These are phyloP conservation scores for Tadarida brasiliensis DNA, from an alignment of 2,797 vertebrate species.

Conservation along the genomic window DNA sequence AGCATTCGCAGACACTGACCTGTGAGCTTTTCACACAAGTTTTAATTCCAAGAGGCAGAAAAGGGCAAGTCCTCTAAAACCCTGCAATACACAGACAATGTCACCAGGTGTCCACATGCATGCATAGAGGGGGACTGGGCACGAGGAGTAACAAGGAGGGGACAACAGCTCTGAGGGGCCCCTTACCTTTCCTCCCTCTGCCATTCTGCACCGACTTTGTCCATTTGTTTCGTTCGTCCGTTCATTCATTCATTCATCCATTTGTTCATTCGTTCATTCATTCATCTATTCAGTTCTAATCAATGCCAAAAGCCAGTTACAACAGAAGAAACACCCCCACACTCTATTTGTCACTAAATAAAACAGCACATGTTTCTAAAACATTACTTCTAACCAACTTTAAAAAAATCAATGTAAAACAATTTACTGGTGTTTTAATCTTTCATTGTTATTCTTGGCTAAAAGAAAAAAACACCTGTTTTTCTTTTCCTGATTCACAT, in stretches of 20 bases:
- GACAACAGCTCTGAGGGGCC: background rate
- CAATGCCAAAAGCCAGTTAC: slow-evolving; percentile 75
- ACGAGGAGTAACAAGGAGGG: too few relatives aligned
- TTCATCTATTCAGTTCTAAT: slow-evolving; percentile 19
- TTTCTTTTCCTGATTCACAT: slow-evolving; percentile 49
- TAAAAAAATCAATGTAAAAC: slow-evolving; percentile 46
- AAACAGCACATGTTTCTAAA: slow-evolving; percentile 55
- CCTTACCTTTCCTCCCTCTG: background rate
- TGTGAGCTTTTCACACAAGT: background rate
- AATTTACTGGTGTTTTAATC: slow-evolving; percentile 77
- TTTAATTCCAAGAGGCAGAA: slow-evolving; percentile 47
- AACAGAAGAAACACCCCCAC: slow-evolving; percentile 78
- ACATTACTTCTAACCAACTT: slow-evolving; percentile 54
- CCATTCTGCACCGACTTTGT: slow-evolving; percentile 5
- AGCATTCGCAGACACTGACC: background rate
- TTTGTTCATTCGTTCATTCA: background rate
- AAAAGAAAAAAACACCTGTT: slow-evolving; percentile 66
- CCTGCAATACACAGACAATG: background rate
- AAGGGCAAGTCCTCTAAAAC: slow-evolving; percentile 47
- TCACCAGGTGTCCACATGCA: rapidly evolving
- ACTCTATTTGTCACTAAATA: slow-evolving; percentile 79
- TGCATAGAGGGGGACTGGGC: background rate
- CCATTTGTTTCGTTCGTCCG: too few relatives aligned
- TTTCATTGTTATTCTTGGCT: slow-evolving; percentile 77
- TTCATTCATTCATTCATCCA: background rate